These are phyloP conservation scores for Etheostoma nigrum DNA, from an alignment of 2,797 vertebrate species.

Conservation along the genomic window DNA sequence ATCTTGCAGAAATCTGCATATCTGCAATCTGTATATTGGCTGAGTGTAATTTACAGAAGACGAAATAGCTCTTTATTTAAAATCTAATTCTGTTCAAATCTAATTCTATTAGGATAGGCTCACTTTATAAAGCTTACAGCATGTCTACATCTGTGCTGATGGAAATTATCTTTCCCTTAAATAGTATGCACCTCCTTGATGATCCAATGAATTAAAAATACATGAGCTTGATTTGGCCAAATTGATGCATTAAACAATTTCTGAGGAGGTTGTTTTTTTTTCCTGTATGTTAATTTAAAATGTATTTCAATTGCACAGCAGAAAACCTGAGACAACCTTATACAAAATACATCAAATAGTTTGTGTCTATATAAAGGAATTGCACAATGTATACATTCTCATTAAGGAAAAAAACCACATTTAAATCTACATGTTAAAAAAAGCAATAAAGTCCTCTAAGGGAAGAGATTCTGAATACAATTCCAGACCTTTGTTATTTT, in stretches of 20 bases:
- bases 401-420: background rate
- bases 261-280: background rate
- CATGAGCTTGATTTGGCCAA: background rate
- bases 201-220: background rate
- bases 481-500: background rate
- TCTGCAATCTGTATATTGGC: background rate
- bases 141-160: background rate
- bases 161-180: background rate
- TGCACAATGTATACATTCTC: background rate
- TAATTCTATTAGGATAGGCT: too few species aligned
- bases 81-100: background rate
- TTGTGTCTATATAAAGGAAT: background rate
- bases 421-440: background rate
- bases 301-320: background rate
- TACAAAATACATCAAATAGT: background rate
- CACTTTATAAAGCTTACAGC: background rate
- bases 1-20: background rate
- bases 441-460: background rate
- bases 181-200: background rate
- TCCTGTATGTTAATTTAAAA: background rate
- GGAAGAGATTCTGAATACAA: constrained; percentile 1
- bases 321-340: background rate
- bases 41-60: background rate
- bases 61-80: background rate
- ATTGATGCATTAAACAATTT: constrained; percentile 9